These are phyloP conservation scores for Noctuana brunneofusca DNA, from an alignment of 2,888 invertebrate species.

Conservation along the genomic window DNA sequence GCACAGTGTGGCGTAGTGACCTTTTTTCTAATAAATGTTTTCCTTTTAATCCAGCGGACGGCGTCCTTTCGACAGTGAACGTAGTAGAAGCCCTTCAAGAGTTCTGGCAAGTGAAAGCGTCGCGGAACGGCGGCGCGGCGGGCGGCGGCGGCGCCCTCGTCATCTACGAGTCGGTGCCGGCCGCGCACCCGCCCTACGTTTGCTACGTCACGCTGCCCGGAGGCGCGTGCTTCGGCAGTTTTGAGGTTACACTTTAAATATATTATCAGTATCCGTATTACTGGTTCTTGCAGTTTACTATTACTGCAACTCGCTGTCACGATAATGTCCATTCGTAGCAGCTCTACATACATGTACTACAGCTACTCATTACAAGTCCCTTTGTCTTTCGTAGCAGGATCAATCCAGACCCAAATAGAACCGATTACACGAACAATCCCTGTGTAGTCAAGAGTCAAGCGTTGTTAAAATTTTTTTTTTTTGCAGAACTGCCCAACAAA, in stretches of 20 bases:
- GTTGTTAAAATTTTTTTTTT: background rate
- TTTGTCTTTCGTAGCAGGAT: too few species aligned
- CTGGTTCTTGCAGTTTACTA: too few species aligned
- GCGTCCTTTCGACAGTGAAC: slow-evolving; percentile 87
- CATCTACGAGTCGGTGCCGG: slow-evolving; percentile 96
- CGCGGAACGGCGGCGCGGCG: slow-evolving; percentile 89
- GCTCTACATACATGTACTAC: too few species aligned
- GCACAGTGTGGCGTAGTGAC: too few species aligned
- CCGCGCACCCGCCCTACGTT: slow-evolving; percentile 94
- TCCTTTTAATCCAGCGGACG: slow-evolving; percentile 58
- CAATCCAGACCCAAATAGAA: background rate
- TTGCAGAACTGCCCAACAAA: slow-evolving; percentile 95
- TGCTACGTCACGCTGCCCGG: slow-evolving; percentile 97
- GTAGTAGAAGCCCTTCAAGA: slow-evolving; percentile 97
- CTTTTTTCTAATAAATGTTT: background rate
- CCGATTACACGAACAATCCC: too few species aligned
- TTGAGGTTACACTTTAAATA: slow-evolving; percentile 85
- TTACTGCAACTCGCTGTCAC: too few species aligned
- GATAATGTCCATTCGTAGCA: too few species aligned
- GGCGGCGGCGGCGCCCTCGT: slow-evolving; percentile 95
- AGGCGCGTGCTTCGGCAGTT: slow-evolving; percentile 97
- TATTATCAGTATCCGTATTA: background rate
- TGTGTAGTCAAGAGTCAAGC: too few species aligned
- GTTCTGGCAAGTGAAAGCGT: slow-evolving; percentile 98
- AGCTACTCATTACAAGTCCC: too few species aligned